Conservation (phyloP, 2,113 vertebrate genomes). For the Petrocephalus microphthalmus region DNA sequence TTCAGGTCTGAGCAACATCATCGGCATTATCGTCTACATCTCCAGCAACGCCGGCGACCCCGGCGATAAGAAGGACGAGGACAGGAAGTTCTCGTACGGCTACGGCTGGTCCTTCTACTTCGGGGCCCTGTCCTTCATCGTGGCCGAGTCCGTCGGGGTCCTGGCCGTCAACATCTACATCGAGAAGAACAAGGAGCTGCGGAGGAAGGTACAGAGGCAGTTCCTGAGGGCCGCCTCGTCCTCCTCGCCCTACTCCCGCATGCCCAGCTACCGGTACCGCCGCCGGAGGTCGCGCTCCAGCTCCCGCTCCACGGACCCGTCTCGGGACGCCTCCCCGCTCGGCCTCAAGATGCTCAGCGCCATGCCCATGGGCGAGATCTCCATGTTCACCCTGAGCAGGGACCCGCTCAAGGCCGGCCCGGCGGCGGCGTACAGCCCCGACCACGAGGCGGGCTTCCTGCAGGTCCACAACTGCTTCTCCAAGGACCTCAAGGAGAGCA, state of each 20-base stretch:
- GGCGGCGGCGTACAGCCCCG: constrained; percentile 79
- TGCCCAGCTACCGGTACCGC: constrained; percentile 87
- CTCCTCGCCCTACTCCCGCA: constrained; percentile 89
- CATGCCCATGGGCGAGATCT: constrained; percentile 83
- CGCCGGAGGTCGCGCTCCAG: constrained; percentile 80
- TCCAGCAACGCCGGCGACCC: constrained; percentile 97
- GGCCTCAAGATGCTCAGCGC: constrained; percentile 75
- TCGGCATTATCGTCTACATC: constrained; percentile 98
- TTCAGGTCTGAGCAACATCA: constrained; percentile 93
- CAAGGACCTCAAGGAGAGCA: constrained; percentile 85
- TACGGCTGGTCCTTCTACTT: constrained; percentile 99
- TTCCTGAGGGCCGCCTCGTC: constrained; percentile 83
- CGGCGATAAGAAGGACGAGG: constrained; percentile 85
- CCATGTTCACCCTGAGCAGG: constrained; percentile 89
- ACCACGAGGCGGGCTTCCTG: constrained; percentile 83
- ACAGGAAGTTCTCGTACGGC: constrained; percentile 92
- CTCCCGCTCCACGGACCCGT: constrained; percentile 85
- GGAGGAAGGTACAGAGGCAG: constrained; percentile 78
- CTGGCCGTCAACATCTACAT: constrained; percentile 97
- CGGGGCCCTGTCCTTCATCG: constrained; percentile 92
- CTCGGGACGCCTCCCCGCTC: constrained; percentile 77
- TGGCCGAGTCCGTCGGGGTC: constrained; percentile 91
- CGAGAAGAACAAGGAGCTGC: constrained; percentile 88
- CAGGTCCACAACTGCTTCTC: constrained; percentile 96
- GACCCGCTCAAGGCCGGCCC: constrained; percentile 77